Evolutionary conservation across 53 echinoderm and acorn worm genomes (phyloP).

Genomic region (Patiria pectinifera): DNA sequence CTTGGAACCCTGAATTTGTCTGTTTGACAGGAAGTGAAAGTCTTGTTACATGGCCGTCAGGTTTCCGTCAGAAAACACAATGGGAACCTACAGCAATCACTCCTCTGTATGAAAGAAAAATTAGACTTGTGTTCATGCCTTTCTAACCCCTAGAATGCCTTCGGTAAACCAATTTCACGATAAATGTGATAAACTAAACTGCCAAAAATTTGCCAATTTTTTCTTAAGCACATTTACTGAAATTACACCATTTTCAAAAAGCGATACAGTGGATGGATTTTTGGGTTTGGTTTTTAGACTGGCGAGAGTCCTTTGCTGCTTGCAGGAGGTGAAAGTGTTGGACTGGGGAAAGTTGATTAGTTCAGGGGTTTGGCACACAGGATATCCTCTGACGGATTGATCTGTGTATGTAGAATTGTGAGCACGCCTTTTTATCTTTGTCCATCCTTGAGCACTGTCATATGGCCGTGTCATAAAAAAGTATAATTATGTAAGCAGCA

Average conservation of each 20-base stretch:
- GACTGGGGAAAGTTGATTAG: background rate
- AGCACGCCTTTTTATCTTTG: background rate
- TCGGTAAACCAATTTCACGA: background rate
- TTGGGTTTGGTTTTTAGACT: background rate
- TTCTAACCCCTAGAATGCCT: background rate
- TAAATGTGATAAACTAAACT: no score
- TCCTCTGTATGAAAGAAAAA: background rate
- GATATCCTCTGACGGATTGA: background rate
- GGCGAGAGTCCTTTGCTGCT: background rate
- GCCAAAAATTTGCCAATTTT: no score
- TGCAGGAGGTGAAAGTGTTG: background rate
- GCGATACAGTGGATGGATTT: background rate
- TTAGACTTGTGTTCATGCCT: background rate
- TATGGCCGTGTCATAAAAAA: no score
- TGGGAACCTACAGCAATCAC: background rate
- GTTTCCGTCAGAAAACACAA: slow-evolving; percentile 39
- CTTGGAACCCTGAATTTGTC: background rate
- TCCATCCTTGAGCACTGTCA: background rate
- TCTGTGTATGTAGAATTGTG: background rate
- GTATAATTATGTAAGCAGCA: background rate
- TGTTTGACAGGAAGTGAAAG: slow-evolving; percentile 54
- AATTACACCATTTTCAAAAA: background rate
- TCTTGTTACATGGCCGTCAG: slow-evolving; percentile 18
- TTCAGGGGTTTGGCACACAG: background rate
- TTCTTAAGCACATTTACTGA: background rate